Conservation (phyloP, 2,797 vertebrate species). For the Sylvilagus floridanus region DNA sequence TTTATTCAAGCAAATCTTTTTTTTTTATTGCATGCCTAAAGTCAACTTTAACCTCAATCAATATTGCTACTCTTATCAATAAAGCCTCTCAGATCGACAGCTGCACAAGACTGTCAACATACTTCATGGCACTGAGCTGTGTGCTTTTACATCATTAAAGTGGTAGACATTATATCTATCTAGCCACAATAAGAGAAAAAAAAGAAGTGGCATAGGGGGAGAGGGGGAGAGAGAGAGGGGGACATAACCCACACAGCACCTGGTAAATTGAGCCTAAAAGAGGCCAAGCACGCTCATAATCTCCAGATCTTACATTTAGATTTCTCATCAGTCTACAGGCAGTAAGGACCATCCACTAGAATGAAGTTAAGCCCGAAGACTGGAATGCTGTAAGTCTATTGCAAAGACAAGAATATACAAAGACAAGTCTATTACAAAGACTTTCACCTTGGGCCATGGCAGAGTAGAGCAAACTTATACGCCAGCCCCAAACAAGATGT, state of each 20-base stretch:
- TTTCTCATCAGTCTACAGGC: not conserved
- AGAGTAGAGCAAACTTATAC: not conserved
- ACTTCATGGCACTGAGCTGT: not conserved
- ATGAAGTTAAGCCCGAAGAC: slow-evolving; percentile 22
- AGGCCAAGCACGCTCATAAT: slow-evolving; percentile 8
- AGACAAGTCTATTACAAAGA: not conserved
- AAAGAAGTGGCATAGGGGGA: too few relatives aligned
- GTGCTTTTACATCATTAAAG: slow-evolving; percentile 11
- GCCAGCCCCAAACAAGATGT: not conserved
- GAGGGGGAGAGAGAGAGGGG: not conserved
- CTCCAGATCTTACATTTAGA: not conserved
- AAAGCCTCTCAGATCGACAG: not conserved
- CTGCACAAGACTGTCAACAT: not conserved
- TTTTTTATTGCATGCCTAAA: not conserved
- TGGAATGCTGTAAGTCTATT: not conserved
- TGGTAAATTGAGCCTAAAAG: not conserved
- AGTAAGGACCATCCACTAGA: slow-evolving; percentile 20
- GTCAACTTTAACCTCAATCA: slow-evolving; percentile 35
- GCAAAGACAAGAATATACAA: not conserved
- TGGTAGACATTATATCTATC: not conserved
- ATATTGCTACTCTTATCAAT: slow-evolving; percentile 1
- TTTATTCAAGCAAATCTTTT: slow-evolving; percentile 37
- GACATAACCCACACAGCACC: not conserved
- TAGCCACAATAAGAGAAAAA: not conserved
- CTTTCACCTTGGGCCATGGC: not conserved